Conservation (phyloP, 2,888 invertebrate species). For the Boloria selene region DNA sequence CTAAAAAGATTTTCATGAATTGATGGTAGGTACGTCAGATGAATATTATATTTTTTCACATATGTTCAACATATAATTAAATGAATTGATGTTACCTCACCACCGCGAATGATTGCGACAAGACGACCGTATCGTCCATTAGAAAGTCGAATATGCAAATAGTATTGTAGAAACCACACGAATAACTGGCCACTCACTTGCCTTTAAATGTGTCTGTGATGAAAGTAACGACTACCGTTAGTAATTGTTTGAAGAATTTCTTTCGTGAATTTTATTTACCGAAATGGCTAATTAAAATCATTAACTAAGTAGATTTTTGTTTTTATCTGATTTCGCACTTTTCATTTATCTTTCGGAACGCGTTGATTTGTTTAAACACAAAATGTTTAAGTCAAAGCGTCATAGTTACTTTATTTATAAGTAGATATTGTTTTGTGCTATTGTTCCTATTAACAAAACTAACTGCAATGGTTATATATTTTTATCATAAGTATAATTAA, state of each 20-base stretch:
- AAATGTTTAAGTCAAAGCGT: conserved; percentile 60
- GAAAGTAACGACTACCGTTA: conserved; percentile 81
- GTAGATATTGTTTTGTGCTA: conserved; percentile 51
- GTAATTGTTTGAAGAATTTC: conserved; percentile 76
- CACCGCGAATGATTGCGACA: conserved; percentile 76
- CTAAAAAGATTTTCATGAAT: no score
- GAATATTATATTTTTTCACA: no score
- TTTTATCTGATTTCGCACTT: background rate
- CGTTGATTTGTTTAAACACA: conserved; percentile 58
- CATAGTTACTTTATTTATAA: conserved; percentile 62
- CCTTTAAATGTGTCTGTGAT: conserved; percentile 80
- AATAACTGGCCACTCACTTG: conserved; percentile 81
- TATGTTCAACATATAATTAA: conserved; percentile 64
- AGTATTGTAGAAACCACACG: conserved; percentile 82
- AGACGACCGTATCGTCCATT: conserved; percentile 80
- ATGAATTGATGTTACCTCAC: conserved; percentile 80
- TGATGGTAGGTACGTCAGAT: no score
- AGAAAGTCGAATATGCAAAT: conserved; percentile 83
- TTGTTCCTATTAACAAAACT: conserved; percentile 42
- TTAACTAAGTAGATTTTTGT: background rate
- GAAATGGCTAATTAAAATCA: conserved; percentile 48
- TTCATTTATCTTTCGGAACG: conserved; percentile 39
- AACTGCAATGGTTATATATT: conserved; percentile 10
- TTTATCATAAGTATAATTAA: no score
- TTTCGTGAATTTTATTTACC: conserved; percentile 58